Evolutionary conservation across 2,888 invertebrate genomes (phyloP), one percentile per base, ranked within the genome.

Genomic region (Drosophila tanythrix): DNA sequence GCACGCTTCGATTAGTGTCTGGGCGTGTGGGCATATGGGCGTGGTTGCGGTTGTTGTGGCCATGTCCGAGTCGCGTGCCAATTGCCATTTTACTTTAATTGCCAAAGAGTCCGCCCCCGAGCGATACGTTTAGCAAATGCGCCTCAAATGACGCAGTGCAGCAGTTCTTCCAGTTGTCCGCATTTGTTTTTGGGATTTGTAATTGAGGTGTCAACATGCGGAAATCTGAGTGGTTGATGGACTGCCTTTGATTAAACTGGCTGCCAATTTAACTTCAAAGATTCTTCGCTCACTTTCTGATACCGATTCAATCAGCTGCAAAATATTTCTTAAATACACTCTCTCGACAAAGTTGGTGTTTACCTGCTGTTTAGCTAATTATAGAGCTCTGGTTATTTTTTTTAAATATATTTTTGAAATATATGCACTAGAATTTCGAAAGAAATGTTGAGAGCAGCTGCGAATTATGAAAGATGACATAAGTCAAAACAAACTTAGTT

Each of bases 1-100:
- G 27, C 51, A 60, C 36, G 36, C 40, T 29, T 29, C 21, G 51
- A 15, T 51, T 38, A 38, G 8, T 51, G 29, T 1, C 15, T 40
- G 56, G 29, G 29, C 18, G 21, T 18, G 13, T 4, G 13, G 38
- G 25, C 27, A 25, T 11, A 36, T 61, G 36, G 52, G 51, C 46
- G 59, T 62, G 50, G 36, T 29, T 27, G 40, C n/a, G 13, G 18
- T 36, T 29, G 15, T 43, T 57, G 46, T 58, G 53, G 74, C 65
- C 70, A 57, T 61, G 71, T 57, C 46, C 43, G 43, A 55, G 74
- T 83, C 87, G 83, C 83, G 83, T 84, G 87, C 82, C 72, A 64
- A 77, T 76, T 66, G 80, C 57, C 82, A 84, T 89, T 85, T 85
- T 75, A 79, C 65, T 82, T 84, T 80, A 85, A 89, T 85, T 89